These are phyloP conservation scores for Phenganax subtilis DNA, from an alignment of 92 coral and sea anemone genomes.

Conservation along the genomic window DNA sequence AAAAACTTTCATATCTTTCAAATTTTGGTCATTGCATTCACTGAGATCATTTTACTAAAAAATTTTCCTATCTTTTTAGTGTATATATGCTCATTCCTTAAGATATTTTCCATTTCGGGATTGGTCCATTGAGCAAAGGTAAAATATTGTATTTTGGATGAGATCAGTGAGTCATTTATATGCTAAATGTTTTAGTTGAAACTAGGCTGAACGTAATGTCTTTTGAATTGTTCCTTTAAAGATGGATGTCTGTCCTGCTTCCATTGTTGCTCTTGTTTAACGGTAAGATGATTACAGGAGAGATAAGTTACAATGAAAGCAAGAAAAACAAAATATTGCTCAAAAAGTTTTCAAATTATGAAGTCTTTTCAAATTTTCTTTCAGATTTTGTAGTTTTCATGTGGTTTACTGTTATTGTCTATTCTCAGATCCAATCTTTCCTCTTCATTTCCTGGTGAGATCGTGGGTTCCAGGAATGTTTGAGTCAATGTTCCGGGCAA, in stretches of 20 bases:
- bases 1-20: background rate
- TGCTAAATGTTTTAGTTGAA: background rate
- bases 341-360: too few relatives aligned
- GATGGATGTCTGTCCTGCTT: conserved; percentile 97
- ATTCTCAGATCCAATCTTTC: conserved; percentile 80
- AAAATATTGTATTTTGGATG: conserved; percentile 15
- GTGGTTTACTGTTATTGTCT: background rate
- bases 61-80: conserved; percentile 45
- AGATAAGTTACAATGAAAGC: background rate
- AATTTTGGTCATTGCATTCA: too few relatives aligned
- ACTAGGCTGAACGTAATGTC: background rate
- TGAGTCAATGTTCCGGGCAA: conserved; percentile 92
- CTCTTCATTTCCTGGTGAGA: conserved; percentile 86
- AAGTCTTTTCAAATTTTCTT: too few relatives aligned
- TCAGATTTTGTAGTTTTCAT: too few relatives aligned
- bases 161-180: background rate
- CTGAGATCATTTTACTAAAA: background rate
- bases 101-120: conserved; percentile 83
- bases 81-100: conserved; percentile 89
- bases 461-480: conserved; percentile 98
- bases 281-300: conserved; percentile 52
- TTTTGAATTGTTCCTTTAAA: conserved; percentile 12
- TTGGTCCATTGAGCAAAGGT: conserved; percentile 99
- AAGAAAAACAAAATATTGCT: too few relatives aligned
- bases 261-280: conserved; percentile 82